Conservation (phyloP, 2,113 vertebrate species). For the Myrmecobius fasciatus region DNA sequence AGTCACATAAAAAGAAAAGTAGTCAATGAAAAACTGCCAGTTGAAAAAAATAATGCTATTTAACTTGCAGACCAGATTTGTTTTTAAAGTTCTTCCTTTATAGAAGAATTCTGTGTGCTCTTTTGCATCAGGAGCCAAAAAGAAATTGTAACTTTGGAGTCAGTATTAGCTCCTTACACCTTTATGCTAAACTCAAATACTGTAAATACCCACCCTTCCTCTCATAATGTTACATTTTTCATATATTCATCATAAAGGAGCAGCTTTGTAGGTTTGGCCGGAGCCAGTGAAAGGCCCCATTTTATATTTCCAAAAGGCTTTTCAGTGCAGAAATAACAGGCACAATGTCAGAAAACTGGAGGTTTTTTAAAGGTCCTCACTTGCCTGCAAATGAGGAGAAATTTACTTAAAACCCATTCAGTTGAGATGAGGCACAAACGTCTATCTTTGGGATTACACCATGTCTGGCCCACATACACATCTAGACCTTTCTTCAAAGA, state of each 20-base stretch:
- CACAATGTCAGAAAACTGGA: constrained; percentile 66
- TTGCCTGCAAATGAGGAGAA: constrained; percentile 61
- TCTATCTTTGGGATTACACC: constrained; percentile 39
- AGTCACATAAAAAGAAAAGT: constrained; percentile 79
- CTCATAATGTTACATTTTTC: constrained; percentile 64
- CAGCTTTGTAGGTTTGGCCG: constrained; percentile 40
- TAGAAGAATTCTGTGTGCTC: constrained; percentile 76
- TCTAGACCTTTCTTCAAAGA: constrained; percentile 26
- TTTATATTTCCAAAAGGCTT: constrained; percentile 75
- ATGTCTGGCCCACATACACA: neutral
- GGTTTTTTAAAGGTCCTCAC: constrained; percentile 65
- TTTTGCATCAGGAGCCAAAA: constrained; percentile 74
- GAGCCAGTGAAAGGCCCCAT: constrained; percentile 69
- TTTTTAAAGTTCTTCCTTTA: constrained; percentile 57
- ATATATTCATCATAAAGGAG: constrained; percentile 66
- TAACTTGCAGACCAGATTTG: constrained; percentile 72
- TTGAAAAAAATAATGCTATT: constrained; percentile 78
- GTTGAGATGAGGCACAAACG: constrained; percentile 23
- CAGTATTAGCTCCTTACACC: constrained; percentile 62
- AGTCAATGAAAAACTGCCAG: constrained; percentile 65
- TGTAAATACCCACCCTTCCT: constrained; percentile 60
- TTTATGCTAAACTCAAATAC: constrained; percentile 71
- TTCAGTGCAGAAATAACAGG: constrained; percentile 63
- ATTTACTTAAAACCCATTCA: constrained; percentile 46
- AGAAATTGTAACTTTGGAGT: constrained; percentile 66